Base-by-base conservation (phyloP, 2,797 vertebrate genomes). In the Liparis tanakae region DNA sequence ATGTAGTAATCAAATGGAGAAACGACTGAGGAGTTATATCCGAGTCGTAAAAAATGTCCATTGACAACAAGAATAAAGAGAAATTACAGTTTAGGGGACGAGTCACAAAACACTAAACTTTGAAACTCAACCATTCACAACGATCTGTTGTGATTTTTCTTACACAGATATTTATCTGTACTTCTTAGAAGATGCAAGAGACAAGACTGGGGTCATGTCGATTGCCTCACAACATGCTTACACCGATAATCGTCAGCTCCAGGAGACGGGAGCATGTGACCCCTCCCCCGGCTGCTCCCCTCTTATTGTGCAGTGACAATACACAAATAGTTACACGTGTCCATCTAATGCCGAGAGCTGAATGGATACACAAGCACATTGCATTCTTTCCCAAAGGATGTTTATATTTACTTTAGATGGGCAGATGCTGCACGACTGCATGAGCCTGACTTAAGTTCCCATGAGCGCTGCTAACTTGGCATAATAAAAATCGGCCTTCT, bases 1-100 rank as follows among this genome's bases (percentile, higher is more conserved):
- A 59, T 25, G 37, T 1, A 48, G 12, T 82, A 60, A 71, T 61
- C 43, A 37, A 75, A 66, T 7, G 6, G 9, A 50, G 51, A 25
- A 81, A 72, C 70, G 30, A 17, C 50, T 44, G 25, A 56, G 6
- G 25, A 25, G 7, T 46, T 62, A 43, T 39, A 71, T 76, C 51
- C 53, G 59, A 86, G 62, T 60, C 74, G 69, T 55, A 67, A 78
- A 30, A 81, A 82, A 74, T 9, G 15, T 61, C 30, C 53, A 58
- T 12, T 18, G 2, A 69, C 53, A 61, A 57, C 41, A 30, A 30
- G 25, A 72, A 58, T 46, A 34, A 20, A 58, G 14, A 70, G 60
- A 80, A 73, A 67, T 59, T 30, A 50, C 3, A 18, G 25, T 66
- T 73, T 7, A 10, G 43, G 7, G 7, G 7, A n/a, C 7, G 3